Evolutionary conservation across 1,140 invertebrate genomes (phyloP).

Genomic region (Diorhabda elongata): DNA sequence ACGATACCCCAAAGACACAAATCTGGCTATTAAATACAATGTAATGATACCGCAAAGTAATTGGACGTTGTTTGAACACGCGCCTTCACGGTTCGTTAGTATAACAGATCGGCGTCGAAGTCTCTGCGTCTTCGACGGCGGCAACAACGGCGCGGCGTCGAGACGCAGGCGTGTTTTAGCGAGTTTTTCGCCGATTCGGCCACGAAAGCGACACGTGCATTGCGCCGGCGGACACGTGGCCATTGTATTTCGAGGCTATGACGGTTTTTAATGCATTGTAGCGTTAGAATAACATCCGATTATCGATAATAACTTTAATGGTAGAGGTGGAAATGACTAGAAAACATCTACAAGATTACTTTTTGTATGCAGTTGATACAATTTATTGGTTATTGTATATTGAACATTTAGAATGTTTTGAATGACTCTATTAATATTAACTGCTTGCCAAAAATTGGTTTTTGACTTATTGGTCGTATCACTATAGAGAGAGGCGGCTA

Average conservation of each 20-base stretch:
- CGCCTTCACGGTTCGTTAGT: constrained; percentile 40
- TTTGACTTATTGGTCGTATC: too few species aligned
- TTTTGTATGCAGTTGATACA: too few species aligned
- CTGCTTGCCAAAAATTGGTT: too few species aligned
- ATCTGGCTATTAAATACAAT: constrained; percentile 20
- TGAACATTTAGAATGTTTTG: too few species aligned
- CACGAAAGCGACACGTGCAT: constrained; percentile 26
- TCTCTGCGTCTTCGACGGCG: constrained; percentile 14
- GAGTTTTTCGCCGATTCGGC: constrained; percentile 30
- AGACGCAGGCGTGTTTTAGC: constrained; percentile 28
- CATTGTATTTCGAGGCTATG: constrained; percentile 18
- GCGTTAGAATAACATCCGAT: constrained; percentile 20
- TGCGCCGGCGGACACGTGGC: constrained; percentile 29
- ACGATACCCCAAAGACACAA: constrained; percentile 12
- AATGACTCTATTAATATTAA: too few species aligned
- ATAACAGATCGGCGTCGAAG: constrained; percentile 20
- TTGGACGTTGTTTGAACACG: constrained; percentile 42
- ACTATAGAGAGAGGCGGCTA: too few species aligned
- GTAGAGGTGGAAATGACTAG: background rate
- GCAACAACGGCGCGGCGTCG: constrained; percentile 16
- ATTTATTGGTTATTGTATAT: too few species aligned
- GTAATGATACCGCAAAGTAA: constrained; percentile 45
- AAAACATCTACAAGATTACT: too few species aligned
- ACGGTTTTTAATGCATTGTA: constrained; percentile 14
- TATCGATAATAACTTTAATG: constrained; percentile 2